These are phyloP conservation scores for Numida meleagris DNA, from an alignment of 2,113 vertebrate species.

Conservation along the genomic window DNA sequence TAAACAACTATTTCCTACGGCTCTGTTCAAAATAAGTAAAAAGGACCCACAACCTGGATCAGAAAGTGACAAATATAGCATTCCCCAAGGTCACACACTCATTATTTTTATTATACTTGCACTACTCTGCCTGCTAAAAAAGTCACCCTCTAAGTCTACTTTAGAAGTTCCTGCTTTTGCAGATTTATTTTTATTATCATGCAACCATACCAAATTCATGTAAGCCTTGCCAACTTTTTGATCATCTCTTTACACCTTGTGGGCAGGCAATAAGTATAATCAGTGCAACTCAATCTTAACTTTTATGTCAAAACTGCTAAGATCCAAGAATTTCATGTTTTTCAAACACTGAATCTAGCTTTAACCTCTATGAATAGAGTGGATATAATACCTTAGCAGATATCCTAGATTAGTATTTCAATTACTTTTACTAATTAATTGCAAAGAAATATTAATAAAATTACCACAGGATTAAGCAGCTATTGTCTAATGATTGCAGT, in stretches of 20 bases:
- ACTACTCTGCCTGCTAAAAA: constrained; percentile 45
- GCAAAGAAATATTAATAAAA: constrained; percentile 40
- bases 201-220: constrained; percentile 51
- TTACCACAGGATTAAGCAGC: constrained; percentile 10
- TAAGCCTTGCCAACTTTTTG: constrained; percentile 48
- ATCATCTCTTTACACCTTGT: constrained; percentile 21
- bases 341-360: background rate
- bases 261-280: constrained; percentile 42
- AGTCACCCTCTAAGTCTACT: background rate
- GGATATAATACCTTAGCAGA: background rate
- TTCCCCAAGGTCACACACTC: background rate
- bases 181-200: constrained; percentile 13
- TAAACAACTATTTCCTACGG: constrained; percentile 24
- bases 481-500: background rate
- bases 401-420: constrained; percentile 30
- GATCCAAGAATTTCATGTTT: background rate
- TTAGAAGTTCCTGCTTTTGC: constrained; percentile 42
- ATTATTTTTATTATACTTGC: background rate
- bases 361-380: background rate
- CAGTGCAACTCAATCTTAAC: constrained; percentile 26
- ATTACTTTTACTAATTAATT: constrained; percentile 38
- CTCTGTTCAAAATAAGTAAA: background rate
- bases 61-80: background rate
- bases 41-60: background rate
- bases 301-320: constrained; percentile 28